Evolutionary conservation across 1,140 invertebrate genomes (phyloP), one percentile per base, ranked within the genome.

Genomic region (Leptoteleia sp.): DNA sequence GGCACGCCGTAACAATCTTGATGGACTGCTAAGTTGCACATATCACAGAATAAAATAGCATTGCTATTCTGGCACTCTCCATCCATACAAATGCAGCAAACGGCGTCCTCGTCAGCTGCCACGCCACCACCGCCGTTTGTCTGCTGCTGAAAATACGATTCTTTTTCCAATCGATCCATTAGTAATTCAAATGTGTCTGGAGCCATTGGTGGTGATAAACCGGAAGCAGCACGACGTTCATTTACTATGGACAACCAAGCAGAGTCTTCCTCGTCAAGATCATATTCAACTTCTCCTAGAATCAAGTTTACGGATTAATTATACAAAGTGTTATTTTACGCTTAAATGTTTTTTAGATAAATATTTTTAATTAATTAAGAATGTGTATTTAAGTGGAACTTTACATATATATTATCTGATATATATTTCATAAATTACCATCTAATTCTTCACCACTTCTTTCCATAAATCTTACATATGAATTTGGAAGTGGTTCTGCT

Each of bases 1-100:
- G 98, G 98, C 4, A 99, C 98, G 43, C 98, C 98, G 89, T 99
- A 99, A 86, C 98, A 99, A 89, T 99, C 98, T 89, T 99, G 98
- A 90, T 99, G 98, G 12, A 99, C 98, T 12, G 98, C 97, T 19
- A 99, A 90, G 90, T 99, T 99, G 89, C 98, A 99, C 97, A 99
- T 99, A 90, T 99, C 98, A 91, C 98, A 99, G 89, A 99, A 99
- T 25, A 99, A 91, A 65, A 93, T 93, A 15, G 91, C 91, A 88
- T 99, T 99, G 65, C 96, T 96, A 86, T 99, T 99, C 84, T 98
- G 95, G 89, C 98, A 99, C 85, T 99, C 98, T 7, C 98, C 98
- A 82, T 96, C 94, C 92, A 95, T 94, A 80, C 95, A 96, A 79
- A 99, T 99, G 84, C 96, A 98, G 87, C 98, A 99, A 0, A 99